Evolutionary conservation across 2,888 invertebrate species (phyloP).

Genomic region (Empis stercorea): DNA sequence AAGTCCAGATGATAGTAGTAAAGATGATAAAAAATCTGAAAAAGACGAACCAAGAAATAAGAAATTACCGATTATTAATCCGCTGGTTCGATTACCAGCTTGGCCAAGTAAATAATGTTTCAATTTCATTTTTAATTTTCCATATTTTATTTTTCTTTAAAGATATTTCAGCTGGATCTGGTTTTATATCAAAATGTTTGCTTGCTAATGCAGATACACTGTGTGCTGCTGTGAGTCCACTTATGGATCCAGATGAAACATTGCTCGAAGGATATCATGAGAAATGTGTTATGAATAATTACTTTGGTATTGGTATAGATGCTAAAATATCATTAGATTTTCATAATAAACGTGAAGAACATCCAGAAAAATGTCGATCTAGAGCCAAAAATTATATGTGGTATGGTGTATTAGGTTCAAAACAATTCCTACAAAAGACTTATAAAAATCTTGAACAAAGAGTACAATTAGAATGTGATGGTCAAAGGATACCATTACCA

Average conservation of each 20-base stretch:
- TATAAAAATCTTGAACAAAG: slow-evolving; percentile 93
- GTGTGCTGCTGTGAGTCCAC: slow-evolving; percentile 89
- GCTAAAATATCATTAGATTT: slow-evolving; percentile 96
- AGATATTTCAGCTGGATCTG: slow-evolving; percentile 48
- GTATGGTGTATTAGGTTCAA: slow-evolving; percentile 68
- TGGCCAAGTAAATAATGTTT: slow-evolving; percentile 72
- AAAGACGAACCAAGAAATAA: slow-evolving; percentile 39
- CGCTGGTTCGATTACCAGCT: slow-evolving; percentile 69
- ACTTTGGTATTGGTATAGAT: slow-evolving; percentile 96
- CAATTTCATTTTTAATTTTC: neutral
- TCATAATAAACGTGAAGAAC: slow-evolving; percentile 92
- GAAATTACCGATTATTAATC: slow-evolving; percentile 79
- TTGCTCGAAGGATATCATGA: slow-evolving; percentile 81
- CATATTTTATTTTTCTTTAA: neutral
- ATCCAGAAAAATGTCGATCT: slow-evolving; percentile 91
- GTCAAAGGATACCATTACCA: slow-evolving; percentile 86
- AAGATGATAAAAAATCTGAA: slow-evolving; percentile 30
- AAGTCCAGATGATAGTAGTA: slow-evolving; percentile 30
- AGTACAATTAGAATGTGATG: slow-evolving; percentile 92
- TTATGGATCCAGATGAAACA: slow-evolving; percentile 86
- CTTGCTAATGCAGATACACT: slow-evolving; percentile 92
- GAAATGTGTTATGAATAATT: slow-evolving; percentile 96
- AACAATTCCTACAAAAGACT: slow-evolving; percentile 74
- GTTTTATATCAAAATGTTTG: slow-evolving; percentile 89
- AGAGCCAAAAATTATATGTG: slow-evolving; percentile 94